Percentiles rank a stretch among this genome's conserved stretches.
Conservation (phyloP, 1,140 invertebrate genomes). For the Carcinoscorpius rotundicauda region DNA sequence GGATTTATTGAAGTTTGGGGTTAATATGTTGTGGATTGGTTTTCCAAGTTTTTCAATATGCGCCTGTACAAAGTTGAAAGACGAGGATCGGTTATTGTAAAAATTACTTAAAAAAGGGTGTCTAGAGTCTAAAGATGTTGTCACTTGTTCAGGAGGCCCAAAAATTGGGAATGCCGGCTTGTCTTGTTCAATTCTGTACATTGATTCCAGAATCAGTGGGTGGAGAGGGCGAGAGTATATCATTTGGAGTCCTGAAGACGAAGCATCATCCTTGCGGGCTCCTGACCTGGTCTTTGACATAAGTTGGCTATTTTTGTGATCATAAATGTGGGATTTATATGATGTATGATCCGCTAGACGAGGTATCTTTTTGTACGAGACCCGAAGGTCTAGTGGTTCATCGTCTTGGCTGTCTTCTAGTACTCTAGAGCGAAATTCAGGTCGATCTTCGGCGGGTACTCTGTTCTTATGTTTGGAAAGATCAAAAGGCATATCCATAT, state of each 20-base stretch:
- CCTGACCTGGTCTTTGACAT: background rate
- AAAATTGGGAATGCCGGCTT: constrained; percentile 16
- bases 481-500: constrained; percentile 19
- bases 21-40: constrained; percentile 26
- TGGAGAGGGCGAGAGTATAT: constrained; percentile 45
- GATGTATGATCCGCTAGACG: constrained; percentile 2
- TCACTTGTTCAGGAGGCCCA: constrained; percentile 12
- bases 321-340: constrained; percentile 17
- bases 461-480: constrained; percentile 12
- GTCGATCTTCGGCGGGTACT: constrained; percentile 17
- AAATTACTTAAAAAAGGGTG: constrained; percentile 19
- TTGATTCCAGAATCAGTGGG: constrained; percentile 24
- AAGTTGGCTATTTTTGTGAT: constrained; percentile 19
- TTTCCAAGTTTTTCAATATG: constrained; percentile 19
- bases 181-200: constrained; percentile 22
- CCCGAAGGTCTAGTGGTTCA: constrained; percentile 54
- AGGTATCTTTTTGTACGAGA: constrained; percentile 13
- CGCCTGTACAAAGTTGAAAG: constrained; percentile 16
- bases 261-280: constrained; percentile 1
- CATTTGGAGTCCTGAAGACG: constrained; percentile 33
- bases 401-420: constrained; percentile 17
- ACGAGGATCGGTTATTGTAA: constrained; percentile 5
- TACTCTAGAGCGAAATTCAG: constrained; percentile 11
- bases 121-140: constrained; percentile 12
- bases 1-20: constrained; percentile 49